Conservation (phyloP, 2,888 invertebrate genomes). For the Ramazzottius varieornatus region DNA sequence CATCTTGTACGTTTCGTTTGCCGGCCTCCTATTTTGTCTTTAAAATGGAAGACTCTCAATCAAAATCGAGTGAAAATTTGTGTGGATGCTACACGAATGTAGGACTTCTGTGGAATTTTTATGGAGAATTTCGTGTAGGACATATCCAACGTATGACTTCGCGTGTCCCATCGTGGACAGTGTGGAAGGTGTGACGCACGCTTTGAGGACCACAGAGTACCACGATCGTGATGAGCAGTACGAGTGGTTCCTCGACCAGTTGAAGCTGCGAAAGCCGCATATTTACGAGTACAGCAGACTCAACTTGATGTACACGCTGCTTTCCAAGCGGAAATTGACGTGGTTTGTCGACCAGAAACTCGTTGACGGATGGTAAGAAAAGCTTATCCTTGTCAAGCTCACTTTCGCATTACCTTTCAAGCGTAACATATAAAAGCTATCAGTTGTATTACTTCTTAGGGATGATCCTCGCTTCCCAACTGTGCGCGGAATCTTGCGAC, state of each 20-base stretch:
- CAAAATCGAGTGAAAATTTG: too few species aligned
- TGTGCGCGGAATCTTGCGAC: constrained; percentile 72
- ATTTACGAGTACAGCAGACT: constrained; percentile 89
- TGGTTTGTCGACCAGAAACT: constrained; percentile 84
- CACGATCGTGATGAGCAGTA: constrained; percentile 92
- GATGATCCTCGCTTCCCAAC: constrained; percentile 97
- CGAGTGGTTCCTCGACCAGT: constrained; percentile 75
- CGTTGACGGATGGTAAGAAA: constrained; percentile 70
- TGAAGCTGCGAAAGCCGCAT: constrained; percentile 58
- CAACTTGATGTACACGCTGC: constrained; percentile 90
- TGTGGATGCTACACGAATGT: too few species aligned
- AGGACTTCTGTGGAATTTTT: too few species aligned
- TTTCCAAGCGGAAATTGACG: constrained; percentile 84
- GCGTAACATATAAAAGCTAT: neutral
- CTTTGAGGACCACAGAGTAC: constrained; percentile 89
- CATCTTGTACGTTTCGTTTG: too few species aligned
- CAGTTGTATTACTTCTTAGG: constrained; percentile 27
- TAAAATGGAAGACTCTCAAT: too few species aligned
- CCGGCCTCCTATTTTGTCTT: too few species aligned
- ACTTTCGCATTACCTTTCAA: neutral
- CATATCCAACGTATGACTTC: constrained; percentile 98
- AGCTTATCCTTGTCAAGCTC: neutral
- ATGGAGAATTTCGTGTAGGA: constrained; percentile 30
- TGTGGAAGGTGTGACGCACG: constrained; percentile 86
- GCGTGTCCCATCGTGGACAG: constrained; percentile 97